Percentiles rank a stretch among this genome's conserved stretches.
phyloP scores from a whole-genome alignment of 1,140 invertebrate genomes.

The Leptestheria dahalacensis region DNA sequence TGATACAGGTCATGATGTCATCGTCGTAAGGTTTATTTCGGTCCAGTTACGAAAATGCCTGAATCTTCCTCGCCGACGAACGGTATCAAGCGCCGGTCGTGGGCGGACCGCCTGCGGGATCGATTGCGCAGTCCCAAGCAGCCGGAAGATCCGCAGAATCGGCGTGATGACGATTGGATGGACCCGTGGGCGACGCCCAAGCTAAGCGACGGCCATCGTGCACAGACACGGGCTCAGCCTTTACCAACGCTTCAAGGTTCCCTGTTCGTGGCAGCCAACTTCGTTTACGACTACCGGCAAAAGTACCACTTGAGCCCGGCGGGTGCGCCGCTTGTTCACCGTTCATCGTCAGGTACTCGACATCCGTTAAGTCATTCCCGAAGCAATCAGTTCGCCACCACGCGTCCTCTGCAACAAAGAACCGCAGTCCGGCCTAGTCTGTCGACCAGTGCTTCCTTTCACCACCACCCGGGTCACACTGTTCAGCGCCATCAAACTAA shows the following conservation, averaged over 20 bases:
- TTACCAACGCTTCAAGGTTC: slow-evolving; percentile 1
- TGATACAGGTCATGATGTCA: no score
- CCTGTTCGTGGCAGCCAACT: slow-evolving; percentile 6
- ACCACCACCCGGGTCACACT: neutral
- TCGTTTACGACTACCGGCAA: slow-evolving; percentile 8
- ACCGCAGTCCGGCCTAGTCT: neutral
- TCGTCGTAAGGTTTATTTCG: no score
- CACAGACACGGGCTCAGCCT: neutral
- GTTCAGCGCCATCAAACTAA: neutral
- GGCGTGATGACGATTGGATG: neutral
- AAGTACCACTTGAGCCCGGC: neutral
- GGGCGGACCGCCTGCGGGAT: neutral
- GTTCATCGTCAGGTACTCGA: no score
- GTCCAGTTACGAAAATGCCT: no score
- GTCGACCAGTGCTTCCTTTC: neutral
- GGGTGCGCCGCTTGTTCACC: neutral
- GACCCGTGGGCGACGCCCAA: neutral
- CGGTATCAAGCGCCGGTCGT: neutral
- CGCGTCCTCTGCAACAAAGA: neutral
- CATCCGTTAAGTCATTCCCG: neutral
- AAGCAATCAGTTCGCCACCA: neutral
- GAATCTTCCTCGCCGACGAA: neutral
- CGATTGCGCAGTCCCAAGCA: neutral
- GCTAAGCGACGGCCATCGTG: neutral
- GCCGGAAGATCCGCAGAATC: neutral